phyloP scores from a whole-genome alignment of 2,113 vertebrate species.

The Pan troglodytes region NHGRI_mPanTro3-v2.1_pri NC_072414.2:54494001-54494500 shows the following conservation, averaged over 20 bases:
- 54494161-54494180: not conserved
- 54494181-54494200: not conserved
- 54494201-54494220: not conserved
- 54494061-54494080: slow-evolving; percentile 39
- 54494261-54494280: not conserved
- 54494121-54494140: slow-evolving; percentile 1
- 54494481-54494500: slow-evolving; percentile 17
- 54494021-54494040: not conserved
- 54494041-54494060: not conserved
- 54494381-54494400: not conserved
- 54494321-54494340: not conserved
- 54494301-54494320: not conserved
- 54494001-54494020: not conserved
- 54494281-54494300: not conserved
- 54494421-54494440: slow-evolving; percentile 17
- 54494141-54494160: not conserved
- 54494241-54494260: not conserved
- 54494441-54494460: not conserved
- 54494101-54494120: not conserved
- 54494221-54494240: too few relatives aligned
- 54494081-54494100: not conserved
- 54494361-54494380: not conserved
- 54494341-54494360: not conserved
- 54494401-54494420: not conserved
- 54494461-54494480: not conserved